Base-by-base conservation (phyloP, 2,113 vertebrate species). In the Capreolus pygargus region DNA sequence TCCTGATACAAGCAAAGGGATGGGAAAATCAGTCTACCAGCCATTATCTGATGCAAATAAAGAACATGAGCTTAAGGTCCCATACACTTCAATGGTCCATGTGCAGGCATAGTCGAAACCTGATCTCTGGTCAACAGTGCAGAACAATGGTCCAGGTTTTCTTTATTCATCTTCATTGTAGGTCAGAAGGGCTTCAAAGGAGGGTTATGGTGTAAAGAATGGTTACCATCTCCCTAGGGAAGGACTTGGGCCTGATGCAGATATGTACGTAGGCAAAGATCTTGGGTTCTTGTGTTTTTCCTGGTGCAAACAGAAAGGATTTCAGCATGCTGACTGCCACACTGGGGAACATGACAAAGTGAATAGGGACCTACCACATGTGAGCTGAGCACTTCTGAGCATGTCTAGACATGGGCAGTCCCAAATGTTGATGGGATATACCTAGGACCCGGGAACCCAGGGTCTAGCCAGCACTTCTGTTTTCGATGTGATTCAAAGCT, bases 281-380 rank as follows among this genome's bases (percentile, higher is more conserved):
- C 94, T 99, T 99, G 0, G 98, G 98, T 1, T 93, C 2, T 98
- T 98, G 0, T 99, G 98, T 28, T 57, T 2, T 64, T 99, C 98
- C 0, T 99, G 97, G 23, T 39, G 13, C 0, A 92, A 86, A 47
- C 98, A 99, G 81, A 97, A 98, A 99, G 64, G 89, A 97, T 97
- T 99, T 99, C 70, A 99, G 64, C 99, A 99, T 99, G 97, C 99
- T 99, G 61, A 99, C 99, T 0, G 16, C 99, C 7, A 99, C 99
- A 0, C 98, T 99, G 1, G 99, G 99, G 19, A 99, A 96, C 0
- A 99, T 99, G 61, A 99, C 98, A 45, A 99, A 92, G 15, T 98
- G 99, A 27, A 19, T 90, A 90, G 99, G 45, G 28, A 98, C 98
- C 98, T 98, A 99, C 99, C 99, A 99, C 13, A 97, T 98, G 39